phyloP scores from a whole-genome alignment of 2,888 invertebrate species.

The Drosophila meridiana region DNA sequence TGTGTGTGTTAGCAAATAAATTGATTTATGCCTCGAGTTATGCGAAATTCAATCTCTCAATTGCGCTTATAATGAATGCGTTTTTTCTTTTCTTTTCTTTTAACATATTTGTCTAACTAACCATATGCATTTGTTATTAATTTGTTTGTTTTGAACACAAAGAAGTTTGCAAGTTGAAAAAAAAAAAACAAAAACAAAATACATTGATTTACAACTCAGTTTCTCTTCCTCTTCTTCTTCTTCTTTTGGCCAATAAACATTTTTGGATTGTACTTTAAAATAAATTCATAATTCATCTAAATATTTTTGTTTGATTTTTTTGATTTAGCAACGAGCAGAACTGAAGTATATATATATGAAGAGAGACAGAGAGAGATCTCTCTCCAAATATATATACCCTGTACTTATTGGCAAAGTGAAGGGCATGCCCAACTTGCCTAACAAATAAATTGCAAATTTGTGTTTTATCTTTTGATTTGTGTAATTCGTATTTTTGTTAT shows the following conservation, averaged over 20 bases:
- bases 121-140: conserved; percentile 61
- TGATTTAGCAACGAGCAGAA: conserved; percentile 49
- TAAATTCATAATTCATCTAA: conserved; percentile 73
- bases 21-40: conserved; percentile 74
- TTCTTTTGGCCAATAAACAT: conserved; percentile 69
- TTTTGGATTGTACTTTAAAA: conserved; percentile 61
- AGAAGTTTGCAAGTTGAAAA: conserved; percentile 51
- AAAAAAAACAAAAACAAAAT: conserved; percentile 38
- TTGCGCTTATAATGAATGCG: conserved; percentile 59
- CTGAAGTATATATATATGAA: conserved; percentile 25
- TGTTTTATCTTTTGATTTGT: conserved; percentile 56
- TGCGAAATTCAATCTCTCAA: conserved; percentile 55
- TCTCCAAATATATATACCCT: conserved; percentile 17
- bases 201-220: conserved; percentile 26
- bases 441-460: conserved; percentile 45
- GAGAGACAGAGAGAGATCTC: neutral
- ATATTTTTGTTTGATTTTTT: conserved; percentile 65
- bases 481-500: conserved; percentile 42
- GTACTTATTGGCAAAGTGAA: neutral
- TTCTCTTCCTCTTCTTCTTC: conserved; percentile 13
- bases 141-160: conserved; percentile 69
- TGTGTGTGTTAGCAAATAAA: conserved; percentile 56
- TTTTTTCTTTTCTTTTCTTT: neutral
- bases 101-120: conserved; percentile 80
- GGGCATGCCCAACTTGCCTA: conserved; percentile 18